Percentiles rank a stretch among this genome's conserved stretches.
Evolutionary conservation across 2,888 invertebrate species (phyloP).

Genomic region (Andrena bucephala): DNA sequence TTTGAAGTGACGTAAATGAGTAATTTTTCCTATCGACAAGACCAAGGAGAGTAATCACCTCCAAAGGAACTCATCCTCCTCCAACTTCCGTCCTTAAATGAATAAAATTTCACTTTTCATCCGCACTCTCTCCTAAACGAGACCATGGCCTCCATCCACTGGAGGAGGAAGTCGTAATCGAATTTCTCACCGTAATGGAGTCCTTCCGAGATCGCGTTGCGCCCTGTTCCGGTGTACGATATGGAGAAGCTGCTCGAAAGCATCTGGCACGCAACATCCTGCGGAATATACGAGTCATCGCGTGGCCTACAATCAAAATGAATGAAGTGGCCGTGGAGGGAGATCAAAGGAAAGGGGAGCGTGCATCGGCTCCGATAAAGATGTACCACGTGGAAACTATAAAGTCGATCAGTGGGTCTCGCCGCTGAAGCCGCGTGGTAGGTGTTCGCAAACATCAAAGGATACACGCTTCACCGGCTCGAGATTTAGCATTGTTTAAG

Average conservation of each 20-base stretch:
- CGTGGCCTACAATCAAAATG: constrained; percentile 64
- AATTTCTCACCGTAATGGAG: constrained; percentile 36
- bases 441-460: constrained; percentile 67
- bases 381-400: constrained; percentile 48
- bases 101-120: no score
- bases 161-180: constrained; percentile 49
- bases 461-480: constrained; percentile 26
- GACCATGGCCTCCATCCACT: neutral
- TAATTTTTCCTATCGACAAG: no score
- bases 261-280: constrained; percentile 66
- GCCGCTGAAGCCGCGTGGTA: constrained; percentile 43
- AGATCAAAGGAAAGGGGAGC: constrained; percentile 61
- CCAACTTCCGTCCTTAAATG: no score
- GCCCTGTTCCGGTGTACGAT: constrained; percentile 46
- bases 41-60: no score
- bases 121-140: constrained; percentile 4
- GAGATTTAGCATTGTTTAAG: constrained; percentile 68
- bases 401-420: constrained; percentile 23
- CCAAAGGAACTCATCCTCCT: no score
- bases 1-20: no score
- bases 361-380: constrained; percentile 54
- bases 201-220: constrained; percentile 25
- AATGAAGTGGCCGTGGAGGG: constrained; percentile 34
- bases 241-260: constrained; percentile 54
- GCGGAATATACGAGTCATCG: constrained; percentile 64